Evolutionary conservation across 2,797 vertebrate species (phyloP).

Genomic region (Hoplostethus atlanticus): DNA sequence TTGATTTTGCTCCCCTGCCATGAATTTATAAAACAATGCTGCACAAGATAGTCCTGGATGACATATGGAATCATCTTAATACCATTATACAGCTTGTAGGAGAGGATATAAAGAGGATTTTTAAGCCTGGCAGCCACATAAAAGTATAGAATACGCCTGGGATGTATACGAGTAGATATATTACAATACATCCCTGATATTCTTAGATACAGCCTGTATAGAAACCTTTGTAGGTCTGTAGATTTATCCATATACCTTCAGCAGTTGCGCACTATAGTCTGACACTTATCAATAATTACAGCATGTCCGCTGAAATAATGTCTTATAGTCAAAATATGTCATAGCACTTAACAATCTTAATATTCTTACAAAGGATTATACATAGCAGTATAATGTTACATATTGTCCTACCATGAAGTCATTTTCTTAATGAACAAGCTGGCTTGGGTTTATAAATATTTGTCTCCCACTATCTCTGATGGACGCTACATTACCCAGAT

Average conservation of each 20-base stretch:
- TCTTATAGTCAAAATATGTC: background rate
- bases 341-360: background rate
- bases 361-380: background rate
- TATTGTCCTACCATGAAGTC: constrained; percentile 7
- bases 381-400: background rate
- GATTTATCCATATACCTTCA: background rate
- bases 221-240: too few relatives aligned
- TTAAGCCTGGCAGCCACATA: too few relatives aligned
- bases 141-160: too few relatives aligned
- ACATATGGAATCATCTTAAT: background rate
- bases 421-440: constrained; percentile 30
- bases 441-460: constrained; percentile 58
- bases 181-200: too few relatives aligned
- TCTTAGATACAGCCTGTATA: too few relatives aligned
- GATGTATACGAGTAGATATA: too few relatives aligned
- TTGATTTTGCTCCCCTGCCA: background rate
- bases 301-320: background rate
- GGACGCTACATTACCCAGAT: constrained; percentile 20
- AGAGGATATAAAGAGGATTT: too few relatives aligned
- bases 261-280: background rate
- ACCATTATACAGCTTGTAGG: too few relatives aligned
- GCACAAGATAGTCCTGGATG: too few relatives aligned
- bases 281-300: background rate
- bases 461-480: constrained; percentile 19
- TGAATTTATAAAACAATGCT: background rate